Evolutionary conservation across 2,888 invertebrate species (phyloP).

Genomic region (Platycnemis pennipes): DNA sequence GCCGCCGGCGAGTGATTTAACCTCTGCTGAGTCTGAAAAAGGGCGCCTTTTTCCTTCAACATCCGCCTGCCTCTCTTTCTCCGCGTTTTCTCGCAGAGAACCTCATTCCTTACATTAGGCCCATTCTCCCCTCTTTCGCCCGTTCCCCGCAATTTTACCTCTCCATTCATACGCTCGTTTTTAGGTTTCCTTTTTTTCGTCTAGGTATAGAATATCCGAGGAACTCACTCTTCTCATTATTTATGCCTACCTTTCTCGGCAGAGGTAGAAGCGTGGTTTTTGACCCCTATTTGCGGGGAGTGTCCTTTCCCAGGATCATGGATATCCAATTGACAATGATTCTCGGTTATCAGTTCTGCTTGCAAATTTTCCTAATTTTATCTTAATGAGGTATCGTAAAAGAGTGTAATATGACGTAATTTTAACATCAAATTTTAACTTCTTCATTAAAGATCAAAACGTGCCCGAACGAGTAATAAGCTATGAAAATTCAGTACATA

Average conservation of each 20-base stretch:
- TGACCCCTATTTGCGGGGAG: not conserved
- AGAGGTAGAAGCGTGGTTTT: not conserved
- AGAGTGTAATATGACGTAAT: too few relatives aligned
- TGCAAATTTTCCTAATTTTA: too few relatives aligned
- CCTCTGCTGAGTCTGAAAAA: slow-evolving; percentile 25
- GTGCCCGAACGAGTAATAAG: too few relatives aligned
- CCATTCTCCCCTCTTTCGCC: not conserved
- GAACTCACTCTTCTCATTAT: not conserved
- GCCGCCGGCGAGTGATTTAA: slow-evolving; percentile 36
- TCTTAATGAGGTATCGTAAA: too few relatives aligned
- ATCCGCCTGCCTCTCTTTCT: not conserved
- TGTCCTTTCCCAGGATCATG: too few relatives aligned
- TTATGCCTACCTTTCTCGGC: not conserved
- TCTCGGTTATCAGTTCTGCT: too few relatives aligned
- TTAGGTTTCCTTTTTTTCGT: not conserved
- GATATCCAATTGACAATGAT: too few relatives aligned
- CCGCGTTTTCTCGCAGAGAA: not conserved
- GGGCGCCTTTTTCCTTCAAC: not conserved
- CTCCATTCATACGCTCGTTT: not conserved
- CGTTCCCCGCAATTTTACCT: not conserved
- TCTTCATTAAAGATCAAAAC: too few relatives aligned
- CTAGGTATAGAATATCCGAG: not conserved
- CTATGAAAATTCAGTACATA: too few relatives aligned
- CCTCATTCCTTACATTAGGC: not conserved
- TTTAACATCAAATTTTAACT: too few relatives aligned